Conservation (phyloP, 2,888 invertebrate species). For the Calameuta pallipes region DNA sequence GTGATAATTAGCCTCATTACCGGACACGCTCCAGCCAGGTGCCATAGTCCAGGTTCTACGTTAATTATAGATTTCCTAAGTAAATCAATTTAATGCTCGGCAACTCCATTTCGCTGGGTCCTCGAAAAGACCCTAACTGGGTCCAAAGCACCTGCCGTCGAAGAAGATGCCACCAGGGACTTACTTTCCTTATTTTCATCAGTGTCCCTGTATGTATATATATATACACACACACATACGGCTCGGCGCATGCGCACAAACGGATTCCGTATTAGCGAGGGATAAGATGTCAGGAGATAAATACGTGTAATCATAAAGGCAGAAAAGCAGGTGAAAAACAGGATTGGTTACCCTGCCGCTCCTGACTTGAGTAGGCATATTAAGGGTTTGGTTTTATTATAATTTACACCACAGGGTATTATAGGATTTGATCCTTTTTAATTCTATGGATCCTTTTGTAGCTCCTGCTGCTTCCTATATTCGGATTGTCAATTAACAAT, state of each 20-base stretch:
- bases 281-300: constrained; percentile 24
- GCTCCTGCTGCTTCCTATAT: background rate
- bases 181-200: constrained; percentile 25
- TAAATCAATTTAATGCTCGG: constrained; percentile 32
- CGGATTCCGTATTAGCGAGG: constrained; percentile 23
- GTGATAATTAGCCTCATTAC: constrained; percentile 12
- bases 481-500: background rate
- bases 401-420: constrained; percentile 14
- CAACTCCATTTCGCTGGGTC: constrained; percentile 25
- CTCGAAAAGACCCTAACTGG: constrained; percentile 24
- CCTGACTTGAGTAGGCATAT: background rate
- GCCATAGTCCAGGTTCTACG: constrained; percentile 11
- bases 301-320: constrained; percentile 24
- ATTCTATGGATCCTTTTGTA: background rate
- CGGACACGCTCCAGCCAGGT: constrained; percentile 10
- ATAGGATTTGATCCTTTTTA: background rate
- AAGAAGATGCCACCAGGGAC: constrained; percentile 33
- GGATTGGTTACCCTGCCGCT: background rate
- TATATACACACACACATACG: background rate
- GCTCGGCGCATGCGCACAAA: constrained; percentile 19
- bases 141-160: constrained; percentile 42
- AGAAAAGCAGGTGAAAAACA: constrained; percentile 35
- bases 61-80: constrained; percentile 20
- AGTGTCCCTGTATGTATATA: background rate
- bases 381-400: background rate